Evolutionary conservation across 2,113 vertebrate genomes (phyloP), one percentile per base, ranked within the genome.

Genomic region (Nettapus auritus): DNA sequence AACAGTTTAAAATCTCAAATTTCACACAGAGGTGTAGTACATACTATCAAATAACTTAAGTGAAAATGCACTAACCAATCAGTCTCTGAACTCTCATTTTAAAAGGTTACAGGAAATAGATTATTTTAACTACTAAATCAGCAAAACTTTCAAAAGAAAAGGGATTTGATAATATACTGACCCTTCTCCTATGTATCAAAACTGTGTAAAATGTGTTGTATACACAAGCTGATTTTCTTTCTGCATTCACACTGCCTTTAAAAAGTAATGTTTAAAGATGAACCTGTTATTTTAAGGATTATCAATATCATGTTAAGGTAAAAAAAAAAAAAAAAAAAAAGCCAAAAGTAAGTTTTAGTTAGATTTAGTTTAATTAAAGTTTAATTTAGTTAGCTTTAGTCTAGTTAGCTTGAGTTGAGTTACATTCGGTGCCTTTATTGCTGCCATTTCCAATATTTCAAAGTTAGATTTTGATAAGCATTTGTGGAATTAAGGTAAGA

Each of bases 21-120:
- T 94, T 92, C 55, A 81, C 56, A 59, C 17, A 44, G 80, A 80
- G 3, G 0, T 60, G 16, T 63, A 76, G 25, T 63, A 13, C 79
- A 29, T 36, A 67, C 63, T 84, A 87, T 8, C n/a, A 95, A 94
- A 90, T 85, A 80, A 81, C 93, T 94, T 87, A 89, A 93, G 89
- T 83, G 48, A 36, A 90, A 89, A 93, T 82, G 13, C 33, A 71
- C 46, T n/a, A 70, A 64, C 3, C 15, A 76, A 6, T 75, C 59
- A 70, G 29, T 56, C n/a, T 40, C 2, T 62, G 50, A 48, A 57
- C 6, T 71, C 88, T 16, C 33, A 63, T 67, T 84, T 67, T 6
- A 60, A 82, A 88, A 53, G 25, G 5, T 38, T 46, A 70, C 42
- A 52, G 38, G 34, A 71, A 84, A 4, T 71, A 13, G 52, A 8